Evolutionary conservation across 2,888 invertebrate species (phyloP), one percentile per base, ranked within the genome.

Genomic region (Drosophila helvetica): DNA sequence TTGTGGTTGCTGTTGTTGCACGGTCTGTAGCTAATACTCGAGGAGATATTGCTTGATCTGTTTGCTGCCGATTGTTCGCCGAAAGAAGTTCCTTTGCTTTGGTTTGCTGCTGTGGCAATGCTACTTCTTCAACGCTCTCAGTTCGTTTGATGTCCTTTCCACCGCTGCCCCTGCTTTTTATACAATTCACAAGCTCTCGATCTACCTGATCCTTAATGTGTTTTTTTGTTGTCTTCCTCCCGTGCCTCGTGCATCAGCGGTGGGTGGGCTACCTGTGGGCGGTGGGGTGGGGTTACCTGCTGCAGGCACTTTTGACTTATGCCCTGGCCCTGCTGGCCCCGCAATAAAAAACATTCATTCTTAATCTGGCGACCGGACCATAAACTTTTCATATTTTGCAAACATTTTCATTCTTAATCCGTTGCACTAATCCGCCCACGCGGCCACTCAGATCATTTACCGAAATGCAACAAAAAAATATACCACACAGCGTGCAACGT

Each of bases 291-390:
- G 0, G 2, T 22, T 62, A 58, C 54, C 73, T 74, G 57, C 15
- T 10, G 17, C 25, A n/a, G n/a, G 17, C 25, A n/a, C 17, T 43
- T 45, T 75, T 84, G 88, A 84, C 86, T 88, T 78, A 68, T 67
- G 73, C 51, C 25, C 42, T n/a, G 33, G 55, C 10, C 8, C 27
- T 27, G 7, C 27, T 27, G 46, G 71, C 50, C 74, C 50, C 74
- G 69, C 54, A 74, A 88, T 83, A 86, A 87, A 86, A 89, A 89
- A 89, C 75, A 69, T 86, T 87, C 89, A 87, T 89, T 89, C 86
- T 85, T 86, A 89, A 86, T 86, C 86, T 80, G 65, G 51, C 53
- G 74, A 52, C 42, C 48, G 45, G 17, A 43, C 42, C 67, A 74
- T 88, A 85, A 88, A 86, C 30, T 56, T 54, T 18, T 47, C 53